A percentile compares a stretch with the other conserved stretches of the same genome.
Evolutionary conservation across 2,888 invertebrate genomes (phyloP).

Genomic region (Cataglyphis livida): DNA sequence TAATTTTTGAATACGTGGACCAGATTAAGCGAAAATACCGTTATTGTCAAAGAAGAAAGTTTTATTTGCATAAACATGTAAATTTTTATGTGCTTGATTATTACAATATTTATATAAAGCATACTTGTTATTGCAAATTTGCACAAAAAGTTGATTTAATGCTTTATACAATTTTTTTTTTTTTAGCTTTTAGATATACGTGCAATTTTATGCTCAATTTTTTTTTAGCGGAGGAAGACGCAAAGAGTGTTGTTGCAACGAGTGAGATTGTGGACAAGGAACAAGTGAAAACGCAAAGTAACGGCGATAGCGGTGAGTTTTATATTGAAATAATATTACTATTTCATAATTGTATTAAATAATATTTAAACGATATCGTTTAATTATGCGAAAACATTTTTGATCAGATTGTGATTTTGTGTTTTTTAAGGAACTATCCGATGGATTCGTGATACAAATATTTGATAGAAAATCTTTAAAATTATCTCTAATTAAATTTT

Average conservation of each 20-base stretch:
- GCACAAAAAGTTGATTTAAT: background rate
- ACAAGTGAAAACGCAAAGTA: conserved; percentile 80
- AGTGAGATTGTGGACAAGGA: conserved; percentile 76
- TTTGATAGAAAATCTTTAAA: background rate
- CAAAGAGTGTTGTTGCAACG: conserved; percentile 55
- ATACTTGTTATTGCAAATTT: background rate
- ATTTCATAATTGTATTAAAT: background rate
- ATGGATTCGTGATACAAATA: background rate
- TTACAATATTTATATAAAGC: background rate
- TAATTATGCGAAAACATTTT: background rate
- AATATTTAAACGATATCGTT: background rate
- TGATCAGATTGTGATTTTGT: background rate
- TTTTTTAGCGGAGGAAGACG: conserved; percentile 68
- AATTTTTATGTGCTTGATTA: background rate
- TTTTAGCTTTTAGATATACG: background rate
- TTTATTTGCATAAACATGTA: background rate
- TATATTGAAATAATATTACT: conserved; percentile 2
- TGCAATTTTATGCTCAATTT: background rate
- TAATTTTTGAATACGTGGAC: background rate
- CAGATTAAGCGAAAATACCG: background rate
- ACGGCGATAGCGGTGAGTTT: conserved; percentile 85
- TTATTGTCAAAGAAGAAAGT: background rate
- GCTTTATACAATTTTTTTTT: background rate
- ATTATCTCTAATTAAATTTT: conserved; percentile 11
- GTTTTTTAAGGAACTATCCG: background rate